phyloP scores from a whole-genome alignment of 2,797 vertebrate genomes.

The Periparus ater region DNA sequence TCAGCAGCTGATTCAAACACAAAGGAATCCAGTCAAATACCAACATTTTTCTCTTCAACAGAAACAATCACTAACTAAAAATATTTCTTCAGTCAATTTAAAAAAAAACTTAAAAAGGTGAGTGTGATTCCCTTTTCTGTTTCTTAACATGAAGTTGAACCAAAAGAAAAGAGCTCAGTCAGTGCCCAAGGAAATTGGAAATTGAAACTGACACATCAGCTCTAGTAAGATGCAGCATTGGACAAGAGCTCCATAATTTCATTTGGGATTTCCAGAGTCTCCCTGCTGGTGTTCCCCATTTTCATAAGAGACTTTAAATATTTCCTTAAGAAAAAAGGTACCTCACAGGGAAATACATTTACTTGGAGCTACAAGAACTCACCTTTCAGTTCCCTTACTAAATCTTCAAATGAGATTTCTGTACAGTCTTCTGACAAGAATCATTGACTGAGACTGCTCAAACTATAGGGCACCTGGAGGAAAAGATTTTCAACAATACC shows the following conservation, averaged over 20 bases:
- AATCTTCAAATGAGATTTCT: not conserved
- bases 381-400: not conserved
- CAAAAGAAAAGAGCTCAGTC: not conserved
- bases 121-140: not conserved
- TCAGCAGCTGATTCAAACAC: not conserved
- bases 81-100: not conserved
- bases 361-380: not conserved
- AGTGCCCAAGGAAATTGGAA: not conserved
- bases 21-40: not conserved
- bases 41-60: not conserved
- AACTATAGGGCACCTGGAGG: not conserved
- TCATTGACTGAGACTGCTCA: not conserved
- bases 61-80: not conserved
- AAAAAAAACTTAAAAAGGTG: not conserved
- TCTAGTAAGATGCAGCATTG: not conserved
- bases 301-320: not conserved
- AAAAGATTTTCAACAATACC: not conserved
- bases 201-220: not conserved
- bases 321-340: not conserved
- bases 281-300: not conserved
- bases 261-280: not conserved
- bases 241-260: not conserved
- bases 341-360: not conserved
- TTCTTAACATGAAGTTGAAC: not conserved
- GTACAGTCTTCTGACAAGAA: not conserved